These are phyloP conservation scores for Furnarius figulus DNA, from an alignment of 2,113 vertebrate species.

Conservation along the genomic window DNA sequence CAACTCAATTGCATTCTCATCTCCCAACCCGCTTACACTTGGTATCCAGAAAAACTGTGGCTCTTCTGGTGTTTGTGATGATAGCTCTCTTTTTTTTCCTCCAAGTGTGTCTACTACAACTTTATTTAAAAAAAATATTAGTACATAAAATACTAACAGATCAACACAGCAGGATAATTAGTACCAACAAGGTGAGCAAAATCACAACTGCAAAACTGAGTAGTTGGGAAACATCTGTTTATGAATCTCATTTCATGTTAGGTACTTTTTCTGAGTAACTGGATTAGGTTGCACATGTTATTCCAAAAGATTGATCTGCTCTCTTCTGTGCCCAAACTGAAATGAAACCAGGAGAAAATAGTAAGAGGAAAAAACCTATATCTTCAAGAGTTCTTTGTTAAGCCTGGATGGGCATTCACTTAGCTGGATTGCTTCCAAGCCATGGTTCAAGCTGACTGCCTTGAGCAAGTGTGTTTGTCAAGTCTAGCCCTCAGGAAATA, in stretches of 20 bases:
- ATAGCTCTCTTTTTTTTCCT: too few relatives aligned
- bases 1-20: not conserved
- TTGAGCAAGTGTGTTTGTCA: not conserved
- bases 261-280: not conserved
- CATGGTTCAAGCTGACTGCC: not conserved
- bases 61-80: not conserved
- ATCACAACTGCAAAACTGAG: not conserved
- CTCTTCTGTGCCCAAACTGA: not conserved
- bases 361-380: not conserved
- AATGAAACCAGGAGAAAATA: not conserved
- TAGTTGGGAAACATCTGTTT: not conserved
- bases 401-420: not conserved
- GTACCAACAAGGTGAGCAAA: not conserved
- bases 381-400: not conserved
- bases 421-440: not conserved
- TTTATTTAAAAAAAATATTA: not conserved
- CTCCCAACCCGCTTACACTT: accelerated
- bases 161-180: not conserved
- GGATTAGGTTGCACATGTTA: not conserved
- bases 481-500: not conserved
- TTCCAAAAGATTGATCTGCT: not conserved
- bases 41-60: not conserved
- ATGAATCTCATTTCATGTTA: not conserved
- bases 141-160: not conserved
- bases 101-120: not conserved